Percentiles rank a stretch among this genome's conserved stretches.
Conservation (phyloP, 2,797 vertebrate genomes). For the Apodemus agrarius region DNA sequence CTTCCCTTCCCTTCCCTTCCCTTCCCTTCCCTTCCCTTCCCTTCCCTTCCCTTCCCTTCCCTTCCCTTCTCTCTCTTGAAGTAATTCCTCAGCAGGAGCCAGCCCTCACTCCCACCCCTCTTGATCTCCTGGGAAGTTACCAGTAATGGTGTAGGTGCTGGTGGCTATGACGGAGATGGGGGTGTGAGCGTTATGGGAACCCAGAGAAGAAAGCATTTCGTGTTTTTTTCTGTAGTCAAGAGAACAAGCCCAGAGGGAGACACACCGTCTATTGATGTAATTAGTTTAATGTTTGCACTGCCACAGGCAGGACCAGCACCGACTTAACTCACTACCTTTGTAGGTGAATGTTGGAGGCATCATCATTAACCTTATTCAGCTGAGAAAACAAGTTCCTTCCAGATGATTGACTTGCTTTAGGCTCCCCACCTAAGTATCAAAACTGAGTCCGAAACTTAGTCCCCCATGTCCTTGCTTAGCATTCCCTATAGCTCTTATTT, state of each 20-base stretch:
- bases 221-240: background rate
- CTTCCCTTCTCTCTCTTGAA: constrained; percentile 14
- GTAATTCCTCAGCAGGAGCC: background rate
- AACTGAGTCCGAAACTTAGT: background rate
- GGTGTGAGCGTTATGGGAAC: background rate
- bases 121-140: constrained; percentile 69
- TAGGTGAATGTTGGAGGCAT: background rate
- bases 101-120: background rate
- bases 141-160: background rate
- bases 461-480: background rate
- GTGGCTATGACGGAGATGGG: background rate
- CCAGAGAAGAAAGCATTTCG: background rate
- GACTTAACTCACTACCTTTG: constrained; percentile 28
- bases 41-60: background rate
- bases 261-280: constrained; percentile 28
- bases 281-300: background rate
- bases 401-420: background rate
- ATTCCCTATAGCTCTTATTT: background rate
- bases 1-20: background rate
- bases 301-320: background rate
- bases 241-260: constrained; percentile 47
- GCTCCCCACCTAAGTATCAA: background rate
- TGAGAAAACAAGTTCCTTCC: background rate
- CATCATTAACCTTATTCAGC: background rate
- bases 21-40: accelerated